Evolutionary conservation across 2,113 vertebrate species (phyloP).

Genomic region (Noctilio leporinus): DNA sequence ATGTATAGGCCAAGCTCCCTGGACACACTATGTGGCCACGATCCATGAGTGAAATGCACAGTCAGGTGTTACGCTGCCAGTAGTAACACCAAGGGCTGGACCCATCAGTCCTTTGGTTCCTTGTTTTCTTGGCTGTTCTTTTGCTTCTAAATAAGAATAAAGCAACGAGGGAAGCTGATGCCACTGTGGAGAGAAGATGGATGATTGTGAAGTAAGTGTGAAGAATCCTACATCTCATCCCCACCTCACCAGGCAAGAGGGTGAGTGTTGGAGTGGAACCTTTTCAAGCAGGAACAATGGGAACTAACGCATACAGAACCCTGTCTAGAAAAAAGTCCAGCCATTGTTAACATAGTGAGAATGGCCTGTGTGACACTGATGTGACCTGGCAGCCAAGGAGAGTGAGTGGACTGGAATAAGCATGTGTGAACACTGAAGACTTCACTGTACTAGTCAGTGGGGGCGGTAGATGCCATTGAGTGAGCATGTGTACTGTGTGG

Average conservation of each 20-base stretch:
- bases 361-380: too few species aligned
- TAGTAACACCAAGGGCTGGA: not conserved
- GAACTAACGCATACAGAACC: not conserved
- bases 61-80: not conserved
- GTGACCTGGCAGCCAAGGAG: too few species aligned
- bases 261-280: not conserved
- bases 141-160: not conserved
- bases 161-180: too few species aligned
- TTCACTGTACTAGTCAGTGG: too few species aligned
- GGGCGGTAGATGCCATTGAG: too few species aligned
- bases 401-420: too few species aligned
- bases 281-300: not conserved
- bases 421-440: too few species aligned
- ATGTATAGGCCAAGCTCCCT: rapidly evolving
- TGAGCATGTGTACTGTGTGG: too few species aligned
- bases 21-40: too few species aligned
- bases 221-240: not conserved
- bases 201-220: not conserved
- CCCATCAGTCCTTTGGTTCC: not conserved
- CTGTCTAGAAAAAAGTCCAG: too few species aligned
- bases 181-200: not conserved
- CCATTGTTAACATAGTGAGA: too few species aligned
- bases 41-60: not conserved
- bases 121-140: not conserved
- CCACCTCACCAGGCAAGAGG: not conserved